Evolutionary conservation across 2,888 invertebrate genomes (phyloP), one percentile per base, ranked within the genome.

Genomic region (Tetranychus truncatus): DNA sequence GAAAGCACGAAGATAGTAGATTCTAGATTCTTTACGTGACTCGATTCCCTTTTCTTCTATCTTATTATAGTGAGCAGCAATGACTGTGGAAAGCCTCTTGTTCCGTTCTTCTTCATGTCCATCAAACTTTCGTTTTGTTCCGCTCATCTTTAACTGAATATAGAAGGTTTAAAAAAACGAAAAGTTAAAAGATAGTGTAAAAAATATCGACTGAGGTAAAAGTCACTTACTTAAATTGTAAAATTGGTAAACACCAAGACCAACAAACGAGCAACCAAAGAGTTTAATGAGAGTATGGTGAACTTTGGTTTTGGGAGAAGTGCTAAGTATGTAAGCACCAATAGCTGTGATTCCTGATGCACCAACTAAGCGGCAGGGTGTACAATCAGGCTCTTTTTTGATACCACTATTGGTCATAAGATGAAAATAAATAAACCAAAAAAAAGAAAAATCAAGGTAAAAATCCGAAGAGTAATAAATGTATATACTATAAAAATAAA

Each of bases 1-100:
- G 82, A 97, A 95, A 84, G 96, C 99, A 79, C 99, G 87, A 85
- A 99, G 87, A 82, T 91, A 89, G 80, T 92, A 90, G 80, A 99
- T 99, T 45, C 92, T 88, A 45, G 95, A 95, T 80, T 91, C 89
- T 78, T 88, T 88, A 73, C 99, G 86, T 79, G 89, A 89, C 73
- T 86, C 87, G 66, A 92, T 83, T 0, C 93, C 93, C 80, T 88
- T 88, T 79, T 94, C 91, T 82, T 90, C 88, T 11, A 95, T 84
- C 74, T 88, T 87, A 83, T 99, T 99, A 82, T 99, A 99, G 84
- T 99, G 96, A 5, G 89, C 87, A 1, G 95, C 95, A 69, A 74
- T 69, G 15, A 74, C 66, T 7, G n/a, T 15, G 6, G 55, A 21
- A 46, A 73, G n/a, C 18, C 20, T n/a, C 4, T 15, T 15, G 15